These are phyloP conservation scores for Danionella cerebrum DNA, from an alignment of 2,113 vertebrate genomes.

Conservation along the genomic window DNA sequence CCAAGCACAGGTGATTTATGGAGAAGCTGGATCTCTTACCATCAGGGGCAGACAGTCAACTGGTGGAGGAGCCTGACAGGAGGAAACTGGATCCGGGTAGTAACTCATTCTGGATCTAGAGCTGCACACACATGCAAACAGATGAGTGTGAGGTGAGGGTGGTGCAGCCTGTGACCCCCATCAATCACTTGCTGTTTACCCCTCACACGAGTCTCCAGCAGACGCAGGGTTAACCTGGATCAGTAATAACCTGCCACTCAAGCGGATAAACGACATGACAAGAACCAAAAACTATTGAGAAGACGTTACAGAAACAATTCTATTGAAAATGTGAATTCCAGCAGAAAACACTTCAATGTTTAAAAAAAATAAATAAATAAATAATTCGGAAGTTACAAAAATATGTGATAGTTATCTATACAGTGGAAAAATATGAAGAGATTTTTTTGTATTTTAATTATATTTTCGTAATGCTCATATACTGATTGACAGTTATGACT, in stretches of 20 bases:
- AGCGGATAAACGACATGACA: background rate
- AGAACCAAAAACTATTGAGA: too few relatives aligned
- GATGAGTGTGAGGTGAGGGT: slow-evolving; percentile 7
- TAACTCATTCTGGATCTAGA: slow-evolving; percentile 75
- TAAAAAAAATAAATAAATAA: too few relatives aligned
- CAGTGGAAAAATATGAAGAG: too few relatives aligned
- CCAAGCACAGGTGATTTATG: slow-evolving; percentile 58
- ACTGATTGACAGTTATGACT: too few relatives aligned
- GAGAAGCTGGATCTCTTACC: slow-evolving; percentile 69
- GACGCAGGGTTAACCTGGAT: background rate
- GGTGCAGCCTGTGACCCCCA: slow-evolving; percentile 40
- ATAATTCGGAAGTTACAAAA: too few relatives aligned
- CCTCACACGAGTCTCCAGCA: slow-evolving; percentile 4
- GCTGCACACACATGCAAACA: slow-evolving; percentile 8
- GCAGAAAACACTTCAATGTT: too few relatives aligned
- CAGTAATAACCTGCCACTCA: slow-evolving; percentile 34
- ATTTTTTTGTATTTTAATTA: too few relatives aligned
- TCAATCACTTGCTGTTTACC: slow-evolving; percentile 61
- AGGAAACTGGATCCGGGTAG: slow-evolving; percentile 75
- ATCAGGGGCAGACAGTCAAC: slow-evolving; percentile 62
- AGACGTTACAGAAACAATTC: too few relatives aligned
- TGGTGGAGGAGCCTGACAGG: slow-evolving; percentile 64
- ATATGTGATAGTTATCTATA: too few relatives aligned
- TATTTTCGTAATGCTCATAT: too few relatives aligned
- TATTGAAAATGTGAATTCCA: too few relatives aligned